Base-by-base conservation (phyloP, 2,888 invertebrate genomes). In the Amaurobius ferox region DNA sequence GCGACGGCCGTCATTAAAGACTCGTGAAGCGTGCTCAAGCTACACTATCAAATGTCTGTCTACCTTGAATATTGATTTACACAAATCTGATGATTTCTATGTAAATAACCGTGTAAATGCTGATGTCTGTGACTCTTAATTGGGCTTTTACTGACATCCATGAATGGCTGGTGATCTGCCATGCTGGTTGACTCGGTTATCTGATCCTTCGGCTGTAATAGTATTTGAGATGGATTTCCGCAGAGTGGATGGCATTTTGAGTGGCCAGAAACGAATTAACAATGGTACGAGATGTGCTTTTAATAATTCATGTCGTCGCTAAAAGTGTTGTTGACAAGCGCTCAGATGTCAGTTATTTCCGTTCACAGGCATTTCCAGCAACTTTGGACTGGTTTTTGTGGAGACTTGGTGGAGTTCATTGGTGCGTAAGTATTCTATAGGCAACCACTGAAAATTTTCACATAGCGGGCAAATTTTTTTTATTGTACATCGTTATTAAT, bases 1-100 rank as follows among this genome's bases (percentile, higher is more conserved):
- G 55, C 23, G 55, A 55, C 55, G 55, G 55, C 5, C 23, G 23
- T 55, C 55, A 55, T 55, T 55, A 55, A 55, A 55, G 23, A n/a
- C 55, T 55, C 55, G 5, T 55, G 23, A 55, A 55, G 55, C 55
- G 55, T 55, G 5, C 55, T 3, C 23, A 55, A 11, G 23, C 11
- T 3, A 3, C 23, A 2, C 55, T 55, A 23, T 55, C 55, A 3
- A 23, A 11, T 55, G 55, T 55, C 23, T 23, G 5, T 23, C 13
- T 23, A 23, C 5, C 55, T 55, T 55, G 55, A 55, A 55, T 55
- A 55, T 55, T 23, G 55, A 55, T 55, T 55, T 55, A 55, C 3
- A 3, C 2, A 55, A 55, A 55, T 55, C 7, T 5, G 55, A 55
- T 23, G 55, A 55, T 55, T 55, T 23, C 55, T 55, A 55, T 55